Evolutionary conservation across 2,113 vertebrate species (phyloP).

Genomic region (Sterna hirundo): DNA sequence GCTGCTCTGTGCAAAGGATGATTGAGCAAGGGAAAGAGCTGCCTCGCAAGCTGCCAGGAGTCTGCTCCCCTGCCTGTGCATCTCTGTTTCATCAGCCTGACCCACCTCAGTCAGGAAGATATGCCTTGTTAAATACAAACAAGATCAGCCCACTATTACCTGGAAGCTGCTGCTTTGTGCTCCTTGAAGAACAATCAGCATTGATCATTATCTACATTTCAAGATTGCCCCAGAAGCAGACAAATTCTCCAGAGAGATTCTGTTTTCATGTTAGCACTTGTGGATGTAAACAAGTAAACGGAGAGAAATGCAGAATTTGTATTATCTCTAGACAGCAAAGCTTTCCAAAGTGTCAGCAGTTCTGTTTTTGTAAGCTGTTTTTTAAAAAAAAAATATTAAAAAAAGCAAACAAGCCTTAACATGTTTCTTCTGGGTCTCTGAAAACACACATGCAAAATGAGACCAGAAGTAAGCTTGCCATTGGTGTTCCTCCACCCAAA

Average conservation of each 20-base stretch:
- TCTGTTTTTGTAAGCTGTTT: neutral
- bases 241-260: neutral
- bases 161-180: neutral
- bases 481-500: neutral
- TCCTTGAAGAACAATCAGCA: neutral
- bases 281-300: neutral
- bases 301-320: neutral
- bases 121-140: neutral
- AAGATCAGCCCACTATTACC: neutral
- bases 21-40: neutral
- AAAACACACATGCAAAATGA: neutral
- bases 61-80: neutral
- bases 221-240: neutral
- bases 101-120: rapidly evolving
- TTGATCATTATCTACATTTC: neutral
- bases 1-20: neutral
- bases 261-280: neutral
- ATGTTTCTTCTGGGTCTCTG: neutral
- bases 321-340: neutral
- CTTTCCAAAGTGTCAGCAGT: neutral
- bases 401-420: neutral
- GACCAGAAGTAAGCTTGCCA: neutral
- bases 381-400: too few species aligned
- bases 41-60: neutral
- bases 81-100: neutral